Base-by-base conservation (phyloP, 2,797 vertebrate species). In the Novumbra hubbsi region DNA sequence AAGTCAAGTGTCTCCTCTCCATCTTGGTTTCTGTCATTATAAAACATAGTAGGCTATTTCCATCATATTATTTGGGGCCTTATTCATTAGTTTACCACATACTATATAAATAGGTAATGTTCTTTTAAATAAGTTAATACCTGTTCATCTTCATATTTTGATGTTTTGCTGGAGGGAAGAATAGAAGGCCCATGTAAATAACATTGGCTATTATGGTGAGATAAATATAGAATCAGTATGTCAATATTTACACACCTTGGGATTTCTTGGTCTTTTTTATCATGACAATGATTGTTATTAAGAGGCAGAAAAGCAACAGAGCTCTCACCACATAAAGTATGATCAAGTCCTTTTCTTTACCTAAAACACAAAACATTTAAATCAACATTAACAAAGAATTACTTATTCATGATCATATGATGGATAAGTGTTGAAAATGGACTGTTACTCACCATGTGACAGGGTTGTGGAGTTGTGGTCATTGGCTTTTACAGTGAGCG, bases 401-500 rank as follows among this genome's bases (percentile, higher is more conserved):
- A 27, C 24, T 69, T 15, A 68, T 3, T 69, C 5, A 7, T 69
- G 5, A 70, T n/a, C n/a, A n/a, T n/a, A n/a, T n/a, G n/a, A n/a
- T 55, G 7, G 19, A n/a, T n/a, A 21, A 57, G 17, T 52, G 16
- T 7, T 57, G 16, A 57, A n/a, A 57, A 9, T 57, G 19, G 7
- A 57, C 52, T 57, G 19, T n/a, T 8, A 57, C 52, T 21, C 52
- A 57, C n/a, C 8, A 9, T 24, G 55, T 60, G 55, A 52, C 49
- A 11, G n/a, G 11, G 24, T 14, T 24, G n/a, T 55, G 8, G 19
- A n/a, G 55, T 8, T 14, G 21, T 2, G 2, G 21, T 60, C 21
- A 60, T 68, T 52, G 21, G 73, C 55, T 12, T 21, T 8, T 34
- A 73, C 21, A 45, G 63, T 48, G 34, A 78, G 68, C 19, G 73